phyloP scores from a whole-genome alignment of 2,113 vertebrate genomes.

The Patagioenas fasciata region DNA sequence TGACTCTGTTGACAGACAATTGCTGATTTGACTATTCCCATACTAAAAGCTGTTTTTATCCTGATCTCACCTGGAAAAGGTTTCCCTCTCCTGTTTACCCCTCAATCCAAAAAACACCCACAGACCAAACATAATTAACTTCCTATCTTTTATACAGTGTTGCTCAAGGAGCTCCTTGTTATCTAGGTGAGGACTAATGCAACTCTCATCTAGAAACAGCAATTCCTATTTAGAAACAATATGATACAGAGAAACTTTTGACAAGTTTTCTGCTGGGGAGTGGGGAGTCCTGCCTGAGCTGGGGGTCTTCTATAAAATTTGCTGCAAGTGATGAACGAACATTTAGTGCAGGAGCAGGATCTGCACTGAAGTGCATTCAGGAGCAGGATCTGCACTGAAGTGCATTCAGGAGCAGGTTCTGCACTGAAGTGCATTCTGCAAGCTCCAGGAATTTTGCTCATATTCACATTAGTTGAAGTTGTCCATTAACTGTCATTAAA shows the following conservation, averaged over 20 bases:
- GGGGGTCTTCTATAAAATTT: background rate
- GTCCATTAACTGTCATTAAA: background rate
- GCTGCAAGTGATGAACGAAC: background rate
- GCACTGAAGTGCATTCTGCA: background rate
- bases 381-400: no score
- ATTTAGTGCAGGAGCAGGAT: background rate
- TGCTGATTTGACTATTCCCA: background rate
- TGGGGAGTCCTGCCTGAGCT: background rate
- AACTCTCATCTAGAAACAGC: background rate
- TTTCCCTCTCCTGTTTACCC: background rate
- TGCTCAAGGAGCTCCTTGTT: background rate
- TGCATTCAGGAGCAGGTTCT: background rate
- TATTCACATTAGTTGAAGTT: background rate
- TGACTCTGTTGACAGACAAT: background rate
- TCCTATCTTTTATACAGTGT: background rate
- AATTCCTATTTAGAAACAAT: background rate
- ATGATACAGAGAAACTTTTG: background rate
- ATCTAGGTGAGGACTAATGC: background rate
- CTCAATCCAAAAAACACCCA: background rate
- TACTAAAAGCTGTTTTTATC: background rate
- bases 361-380: background rate
- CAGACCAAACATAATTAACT: background rate
- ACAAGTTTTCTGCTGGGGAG: background rate
- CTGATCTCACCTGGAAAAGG: background rate
- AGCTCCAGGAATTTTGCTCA: background rate